Base-by-base conservation (phyloP, 2,888 invertebrate genomes). In the Pediacus dermestoides region DNA sequence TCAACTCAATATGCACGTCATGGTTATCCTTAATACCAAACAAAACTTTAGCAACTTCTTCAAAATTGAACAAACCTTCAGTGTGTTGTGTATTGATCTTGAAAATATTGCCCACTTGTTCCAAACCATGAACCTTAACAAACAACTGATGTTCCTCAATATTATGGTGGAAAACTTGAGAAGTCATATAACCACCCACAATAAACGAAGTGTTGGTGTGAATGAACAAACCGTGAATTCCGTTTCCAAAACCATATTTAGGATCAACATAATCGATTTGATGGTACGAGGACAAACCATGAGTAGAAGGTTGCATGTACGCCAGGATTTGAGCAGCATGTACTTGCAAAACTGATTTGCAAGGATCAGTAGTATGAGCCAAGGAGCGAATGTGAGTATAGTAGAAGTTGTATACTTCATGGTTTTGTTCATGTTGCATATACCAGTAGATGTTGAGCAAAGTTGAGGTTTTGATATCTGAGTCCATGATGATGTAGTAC, bases 341-440 rank as follows among this genome's bases (percentile, higher is more conserved):
- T 27, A 66, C 58, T 28, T 53, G 59, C 33, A 64, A 42, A 2
- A 55, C 48, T 14, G 48, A 39, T 13, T 66, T 59, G 48, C 74
- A 74, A 4, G 71, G 70, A 47, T 70, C 67, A 1, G 63, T 64
- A 4, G 70, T 67, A 35, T 66, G 54, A 0, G 67, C 62, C 15
- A 74, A 50, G 7, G 68, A 63, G 26, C 66, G 59, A 13, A 75
- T 47, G 1, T 68, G 71, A 1, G 70, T 70, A 44, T 73, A 66
- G 52, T 71, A 71, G 48, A 68, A 73, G 44, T 70, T 68, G 48
- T 73, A 72, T 2, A 75, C 52, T 47, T 73, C 70, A 16, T 67
- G 57, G 44, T 70, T 63, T 1, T 53, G 58, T 46, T 74, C 73
- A n/a, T 61, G 45, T 22, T 63, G 50, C 71, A 76, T 72, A 33